Conservation (phyloP, 2,888 invertebrate genomes). For the Cephus nigrinus region DNA sequence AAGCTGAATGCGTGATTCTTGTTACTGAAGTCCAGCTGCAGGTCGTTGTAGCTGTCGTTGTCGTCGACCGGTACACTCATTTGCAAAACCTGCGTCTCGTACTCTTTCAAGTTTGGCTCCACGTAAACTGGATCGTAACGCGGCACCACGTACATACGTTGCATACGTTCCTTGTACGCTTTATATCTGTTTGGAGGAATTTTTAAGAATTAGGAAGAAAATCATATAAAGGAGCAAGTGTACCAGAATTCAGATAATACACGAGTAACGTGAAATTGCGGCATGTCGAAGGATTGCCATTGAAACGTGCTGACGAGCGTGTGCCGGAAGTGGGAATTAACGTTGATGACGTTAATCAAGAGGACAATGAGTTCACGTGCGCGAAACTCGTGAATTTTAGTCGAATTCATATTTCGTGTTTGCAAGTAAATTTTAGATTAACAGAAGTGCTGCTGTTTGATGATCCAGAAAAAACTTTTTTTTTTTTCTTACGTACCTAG, state of each 20-base stretch:
- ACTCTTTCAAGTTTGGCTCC: conserved; percentile 89
- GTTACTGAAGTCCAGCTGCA: conserved; percentile 88
- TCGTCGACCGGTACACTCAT: conserved; percentile 93
- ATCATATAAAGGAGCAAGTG: background rate
- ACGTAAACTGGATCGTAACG: conserved; percentile 77
- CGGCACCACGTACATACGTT: conserved; percentile 79
- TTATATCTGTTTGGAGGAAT: conserved; percentile 74
- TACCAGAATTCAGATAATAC: background rate
- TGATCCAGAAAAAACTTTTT: too few species aligned
- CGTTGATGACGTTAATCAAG: conserved; percentile 41
- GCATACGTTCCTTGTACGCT: conserved; percentile 85
- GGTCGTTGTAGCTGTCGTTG: conserved; percentile 79
- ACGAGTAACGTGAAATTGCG: background rate
- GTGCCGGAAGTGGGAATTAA: conserved; percentile 45
- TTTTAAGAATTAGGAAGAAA: conserved; percentile 18
- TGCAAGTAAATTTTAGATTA: background rate
- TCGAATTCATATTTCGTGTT: background rate
- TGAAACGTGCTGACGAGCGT: conserved; percentile 5
- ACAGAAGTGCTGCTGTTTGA: background rate
- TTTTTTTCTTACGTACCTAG: conserved; percentile 73
- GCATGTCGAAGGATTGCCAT: conserved; percentile 1
- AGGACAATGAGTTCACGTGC: conserved; percentile 30
- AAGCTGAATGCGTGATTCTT: conserved; percentile 89
- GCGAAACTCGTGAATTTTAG: background rate
- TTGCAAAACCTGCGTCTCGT: conserved; percentile 93